Evolutionary conservation across 2,113 vertebrate genomes (phyloP).

Genomic region (Myanophis thanlyinensis): DNA sequence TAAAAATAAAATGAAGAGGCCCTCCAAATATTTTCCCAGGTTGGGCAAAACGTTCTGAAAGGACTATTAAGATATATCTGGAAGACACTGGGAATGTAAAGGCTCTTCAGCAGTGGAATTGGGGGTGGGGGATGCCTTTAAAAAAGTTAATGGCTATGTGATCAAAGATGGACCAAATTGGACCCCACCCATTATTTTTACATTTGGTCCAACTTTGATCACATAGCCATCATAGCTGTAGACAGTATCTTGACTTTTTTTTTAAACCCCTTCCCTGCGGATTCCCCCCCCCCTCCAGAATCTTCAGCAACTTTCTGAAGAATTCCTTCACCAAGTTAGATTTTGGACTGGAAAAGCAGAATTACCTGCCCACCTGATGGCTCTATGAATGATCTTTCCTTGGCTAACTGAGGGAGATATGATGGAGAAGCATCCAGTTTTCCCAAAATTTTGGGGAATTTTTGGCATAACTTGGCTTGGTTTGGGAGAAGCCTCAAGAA

Average conservation of each 20-base stretch:
- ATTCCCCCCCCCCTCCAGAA: neutral
- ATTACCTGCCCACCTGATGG: neutral
- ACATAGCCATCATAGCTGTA: neutral
- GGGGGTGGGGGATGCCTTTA: neutral
- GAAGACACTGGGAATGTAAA: neutral
- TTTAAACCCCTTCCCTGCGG: too few species aligned
- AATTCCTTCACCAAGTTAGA: neutral
- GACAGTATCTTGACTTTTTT: neutral
- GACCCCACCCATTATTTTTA: neutral
- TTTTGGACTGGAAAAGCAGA: neutral
- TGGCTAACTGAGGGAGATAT: neutral
- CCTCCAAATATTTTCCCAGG: neutral
- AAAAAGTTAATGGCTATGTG: too few species aligned
- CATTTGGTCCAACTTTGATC: neutral
- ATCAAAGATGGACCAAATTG: neutral
- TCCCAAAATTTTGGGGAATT: neutral
- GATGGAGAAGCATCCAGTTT: neutral
- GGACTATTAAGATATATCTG: neutral
- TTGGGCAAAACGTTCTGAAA: neutral
- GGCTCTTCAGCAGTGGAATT: neutral
- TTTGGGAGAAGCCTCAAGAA: neutral
- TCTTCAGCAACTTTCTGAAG: neutral
- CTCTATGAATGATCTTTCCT: neutral
- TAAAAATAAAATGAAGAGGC: neutral
- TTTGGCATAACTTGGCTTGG: neutral